A percentile compares a stretch with the other conserved stretches of the same genome.
These are phyloP conservation scores for Chrosomus eos DNA, from an alignment of 2,797 vertebrate genomes.

Conservation along the genomic window DNA sequence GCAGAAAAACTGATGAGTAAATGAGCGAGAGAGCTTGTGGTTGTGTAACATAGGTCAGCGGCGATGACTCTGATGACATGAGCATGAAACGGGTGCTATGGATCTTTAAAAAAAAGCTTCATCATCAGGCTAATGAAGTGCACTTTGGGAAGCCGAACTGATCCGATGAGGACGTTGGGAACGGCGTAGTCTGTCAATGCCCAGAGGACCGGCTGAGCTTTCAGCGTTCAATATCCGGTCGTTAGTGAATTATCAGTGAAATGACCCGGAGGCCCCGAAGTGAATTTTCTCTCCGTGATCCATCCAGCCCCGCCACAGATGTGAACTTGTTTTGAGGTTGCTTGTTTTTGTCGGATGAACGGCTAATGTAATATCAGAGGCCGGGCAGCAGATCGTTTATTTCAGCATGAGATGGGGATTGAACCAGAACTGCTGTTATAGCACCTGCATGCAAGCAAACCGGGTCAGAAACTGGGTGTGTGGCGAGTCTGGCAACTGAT, in stretches of 20 bases:
- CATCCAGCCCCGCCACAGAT: neutral
- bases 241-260: neutral
- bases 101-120: constrained; percentile 22
- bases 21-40: neutral
- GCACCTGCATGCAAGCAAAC: constrained; percentile 18
- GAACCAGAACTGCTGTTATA: constrained; percentile 9
- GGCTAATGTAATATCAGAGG: constrained; percentile 67
- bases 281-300: neutral
- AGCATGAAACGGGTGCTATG: constrained; percentile 17
- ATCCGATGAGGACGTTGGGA: neutral
- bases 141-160: constrained; percentile 67
- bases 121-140: constrained; percentile 50
- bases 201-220: constrained; percentile 3
- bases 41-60: constrained; percentile 19
- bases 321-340: constrained; percentile 29
- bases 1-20: constrained; percentile 26
- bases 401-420: constrained; percentile 5
- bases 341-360: constrained; percentile 64
- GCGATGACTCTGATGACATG: neutral
- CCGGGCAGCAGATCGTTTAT: constrained; percentile 31
- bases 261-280: neutral
- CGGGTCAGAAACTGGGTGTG: constrained; percentile 7
- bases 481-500: constrained; percentile 13
- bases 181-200: neutral
- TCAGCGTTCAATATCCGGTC: constrained; percentile 10